phyloP scores from a whole-genome alignment of 2,113 vertebrate species.

The Odocoileus hemionus region DNA sequence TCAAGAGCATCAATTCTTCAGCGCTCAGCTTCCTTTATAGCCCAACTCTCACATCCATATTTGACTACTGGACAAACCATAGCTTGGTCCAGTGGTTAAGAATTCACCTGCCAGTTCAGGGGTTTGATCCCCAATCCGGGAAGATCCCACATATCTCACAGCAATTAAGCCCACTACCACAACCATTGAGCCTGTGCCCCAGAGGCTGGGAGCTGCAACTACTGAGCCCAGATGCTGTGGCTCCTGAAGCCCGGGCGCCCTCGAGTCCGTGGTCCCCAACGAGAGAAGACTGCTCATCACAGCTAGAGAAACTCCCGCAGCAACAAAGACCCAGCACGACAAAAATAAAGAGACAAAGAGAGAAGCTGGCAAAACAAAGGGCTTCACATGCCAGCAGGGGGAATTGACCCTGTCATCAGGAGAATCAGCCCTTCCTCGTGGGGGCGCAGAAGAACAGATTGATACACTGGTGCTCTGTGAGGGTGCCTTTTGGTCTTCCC shows the following conservation, averaged over 20 bases:
- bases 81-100: not conserved
- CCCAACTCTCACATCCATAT: not conserved
- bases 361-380: not conserved
- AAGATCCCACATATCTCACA: not conserved
- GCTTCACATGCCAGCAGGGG: not conserved
- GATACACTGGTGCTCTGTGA: no score
- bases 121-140: not conserved
- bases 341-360: not conserved
- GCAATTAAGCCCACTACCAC: not conserved
- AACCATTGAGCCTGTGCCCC: not conserved
- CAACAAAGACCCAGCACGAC: not conserved
- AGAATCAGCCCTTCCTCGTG: not conserved
- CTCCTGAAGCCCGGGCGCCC: not conserved
- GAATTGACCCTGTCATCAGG: not conserved
- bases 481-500: not conserved
- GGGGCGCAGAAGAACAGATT: not conserved
- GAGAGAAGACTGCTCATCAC: not conserved
- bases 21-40: not conserved
- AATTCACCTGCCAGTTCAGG: not conserved
- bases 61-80: not conserved
- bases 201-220: not conserved
- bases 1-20: not conserved
- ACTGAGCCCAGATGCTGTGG: not conserved
- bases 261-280: not conserved
- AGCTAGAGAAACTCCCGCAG: not conserved